Percentiles rank a stretch among this genome's conserved stretches.
These are phyloP conservation scores for Dendrolimus kikuchii DNA, from an alignment of 1,140 invertebrate genomes.

Conservation along the genomic window DNA sequence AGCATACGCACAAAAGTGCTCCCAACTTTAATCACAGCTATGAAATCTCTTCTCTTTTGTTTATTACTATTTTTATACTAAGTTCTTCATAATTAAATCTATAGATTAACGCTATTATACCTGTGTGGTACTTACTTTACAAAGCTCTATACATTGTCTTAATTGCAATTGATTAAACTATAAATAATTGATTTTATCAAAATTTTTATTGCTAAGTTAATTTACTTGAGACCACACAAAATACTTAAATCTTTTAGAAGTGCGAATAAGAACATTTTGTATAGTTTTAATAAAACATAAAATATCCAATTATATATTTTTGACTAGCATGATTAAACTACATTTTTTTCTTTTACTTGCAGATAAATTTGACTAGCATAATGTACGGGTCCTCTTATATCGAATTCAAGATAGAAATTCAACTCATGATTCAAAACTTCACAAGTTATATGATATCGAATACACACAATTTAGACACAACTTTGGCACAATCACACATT, in stretches of 20 bases:
- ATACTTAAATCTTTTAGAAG: conserved; percentile 39
- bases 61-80: conserved; percentile 36
- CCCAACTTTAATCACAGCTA: conserved; percentile 62
- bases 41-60: conserved; percentile 59
- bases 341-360: conserved; percentile 42
- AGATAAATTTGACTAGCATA: conserved; percentile 65
- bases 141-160: conserved; percentile 71
- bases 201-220: conserved; percentile 61
- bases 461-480: conserved; percentile 43
- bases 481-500: conserved; percentile 61
- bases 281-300: conserved; percentile 25
- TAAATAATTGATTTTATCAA: conserved; percentile 71
- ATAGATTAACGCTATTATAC: conserved; percentile 59
- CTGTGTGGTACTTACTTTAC: conserved; percentile 65
- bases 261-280: conserved; percentile 41
- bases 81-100: conserved; percentile 38
- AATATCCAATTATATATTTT: conserved; percentile 49
- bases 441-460: conserved; percentile 1
- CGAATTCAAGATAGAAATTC: neutral
- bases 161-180: conserved; percentile 54
- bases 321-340: conserved; percentile 61
- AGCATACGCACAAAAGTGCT: conserved; percentile 61
- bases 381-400: neutral
- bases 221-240: conserved; percentile 50
- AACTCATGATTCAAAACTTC: conserved; percentile 26